phyloP scores from a whole-genome alignment of 2,113 vertebrate genomes.

The Austrofundulus limnaeus region DNA sequence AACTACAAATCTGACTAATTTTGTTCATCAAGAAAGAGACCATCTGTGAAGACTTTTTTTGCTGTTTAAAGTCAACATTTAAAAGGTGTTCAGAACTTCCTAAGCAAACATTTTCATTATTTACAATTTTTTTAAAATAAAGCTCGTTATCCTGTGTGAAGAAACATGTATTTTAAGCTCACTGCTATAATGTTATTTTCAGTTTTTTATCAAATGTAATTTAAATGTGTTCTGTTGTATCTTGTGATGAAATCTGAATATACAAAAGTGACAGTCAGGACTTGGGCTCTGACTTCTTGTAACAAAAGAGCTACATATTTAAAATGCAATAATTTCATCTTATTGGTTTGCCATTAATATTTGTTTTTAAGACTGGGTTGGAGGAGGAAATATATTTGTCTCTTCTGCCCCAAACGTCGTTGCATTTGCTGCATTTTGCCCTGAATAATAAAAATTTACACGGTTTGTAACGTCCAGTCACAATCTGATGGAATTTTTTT shows the following conservation, averaged over 20 bases:
- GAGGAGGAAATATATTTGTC: too few relatives aligned
- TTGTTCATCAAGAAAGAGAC: conserved; percentile 12
- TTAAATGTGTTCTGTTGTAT: background rate
- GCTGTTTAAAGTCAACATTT: conserved; percentile 4
- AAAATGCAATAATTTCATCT: background rate
- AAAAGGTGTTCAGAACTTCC: conserved; percentile 2
- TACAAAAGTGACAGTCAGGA: background rate
- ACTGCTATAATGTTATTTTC: background rate
- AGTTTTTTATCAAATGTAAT: conserved; percentile 24
- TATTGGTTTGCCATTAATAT: background rate
- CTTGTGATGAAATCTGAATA: background rate
- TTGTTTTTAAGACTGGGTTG: too few relatives aligned
- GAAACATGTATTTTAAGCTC: conserved; percentile 3
- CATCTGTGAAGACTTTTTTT: background rate
- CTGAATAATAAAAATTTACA: background rate
- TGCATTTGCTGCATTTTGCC: background rate
- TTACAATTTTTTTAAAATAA: background rate
- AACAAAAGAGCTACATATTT: background rate
- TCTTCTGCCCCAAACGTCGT: background rate
- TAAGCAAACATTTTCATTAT: background rate
- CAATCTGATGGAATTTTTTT: background rate
- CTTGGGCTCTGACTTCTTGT: background rate
- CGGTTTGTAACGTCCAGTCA: background rate
- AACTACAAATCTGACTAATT: background rate
- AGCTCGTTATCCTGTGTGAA: background rate